Evolutionary conservation across 2,888 invertebrate genomes (phyloP).

Genomic region (Epirrita christyi): DNA sequence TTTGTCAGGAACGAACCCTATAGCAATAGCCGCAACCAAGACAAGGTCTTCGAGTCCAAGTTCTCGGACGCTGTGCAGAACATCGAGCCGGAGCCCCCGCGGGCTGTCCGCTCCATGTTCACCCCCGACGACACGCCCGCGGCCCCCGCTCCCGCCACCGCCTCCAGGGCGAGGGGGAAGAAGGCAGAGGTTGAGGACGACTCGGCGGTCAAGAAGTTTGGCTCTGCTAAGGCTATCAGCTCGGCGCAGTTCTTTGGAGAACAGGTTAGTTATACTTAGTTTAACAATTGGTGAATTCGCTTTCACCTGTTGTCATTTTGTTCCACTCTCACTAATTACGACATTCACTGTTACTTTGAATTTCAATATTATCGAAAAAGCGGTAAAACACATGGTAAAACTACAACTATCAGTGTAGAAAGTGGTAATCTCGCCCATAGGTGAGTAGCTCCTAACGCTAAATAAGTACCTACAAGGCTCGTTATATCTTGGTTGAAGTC

Average conservation of each 20-base stretch:
- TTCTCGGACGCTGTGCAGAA: constrained; percentile 37
- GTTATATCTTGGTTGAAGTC: no score
- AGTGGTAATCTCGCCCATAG: no score
- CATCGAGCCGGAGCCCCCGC: constrained; percentile 67
- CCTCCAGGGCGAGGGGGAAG: constrained; percentile 37
- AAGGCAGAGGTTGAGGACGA: constrained; percentile 71
- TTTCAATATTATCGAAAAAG: no score
- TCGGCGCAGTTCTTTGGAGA: constrained; percentile 98
- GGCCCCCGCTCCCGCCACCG: constrained; percentile 27
- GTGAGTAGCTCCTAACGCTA: no score
- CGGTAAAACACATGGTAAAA: no score
- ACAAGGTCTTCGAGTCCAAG: constrained; percentile 47
- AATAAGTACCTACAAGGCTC: no score
- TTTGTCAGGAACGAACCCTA: constrained; percentile 69
- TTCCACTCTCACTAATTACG: no score
- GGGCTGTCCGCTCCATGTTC: constrained; percentile 64
- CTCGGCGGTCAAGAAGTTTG: constrained; percentile 97
- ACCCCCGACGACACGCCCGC: constrained; percentile 20
- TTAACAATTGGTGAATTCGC: no score
- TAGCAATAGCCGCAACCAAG: constrained; percentile 50
- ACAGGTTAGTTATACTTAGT: constrained; percentile 57
- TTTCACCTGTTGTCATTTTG: no score
- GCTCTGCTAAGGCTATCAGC: constrained; percentile 98
- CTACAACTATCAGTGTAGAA: no score
- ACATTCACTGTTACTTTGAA: no score